A percentile compares a stretch with the other conserved stretches of the same genome.
These are phyloP conservation scores for Meteorus cinctellus DNA, from an alignment of 2,888 invertebrate species.

Conservation along the genomic window DNA sequence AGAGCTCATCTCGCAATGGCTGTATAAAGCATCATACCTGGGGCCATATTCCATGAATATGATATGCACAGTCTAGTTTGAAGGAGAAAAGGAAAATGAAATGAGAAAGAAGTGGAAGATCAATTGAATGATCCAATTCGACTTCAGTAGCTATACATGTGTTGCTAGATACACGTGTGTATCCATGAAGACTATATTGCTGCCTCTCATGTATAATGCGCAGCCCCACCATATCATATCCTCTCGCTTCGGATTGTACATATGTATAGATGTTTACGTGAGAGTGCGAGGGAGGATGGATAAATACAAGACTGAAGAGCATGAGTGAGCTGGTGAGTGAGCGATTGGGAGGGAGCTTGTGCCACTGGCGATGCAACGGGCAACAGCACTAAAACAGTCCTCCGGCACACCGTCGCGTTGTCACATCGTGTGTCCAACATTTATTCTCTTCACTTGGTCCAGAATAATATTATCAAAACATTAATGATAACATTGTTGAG, in stretches of 20 bases:
- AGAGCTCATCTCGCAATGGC: not conserved
- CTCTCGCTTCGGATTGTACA: constrained; percentile 12
- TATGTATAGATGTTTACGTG: constrained; percentile 6
- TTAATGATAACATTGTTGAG: not conserved
- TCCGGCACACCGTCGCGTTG: constrained; percentile 62
- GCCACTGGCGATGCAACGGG: constrained; percentile 49
- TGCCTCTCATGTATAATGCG: constrained; percentile 9
- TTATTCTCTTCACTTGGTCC: constrained; percentile 34
- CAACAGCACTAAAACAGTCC: constrained; percentile 62
- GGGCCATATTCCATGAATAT: constrained; percentile 22
- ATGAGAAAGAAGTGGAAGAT: not conserved
- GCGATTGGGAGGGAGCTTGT: constrained; percentile 40
- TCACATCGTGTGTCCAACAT: constrained; percentile 52
- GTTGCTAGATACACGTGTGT: constrained; percentile 14
- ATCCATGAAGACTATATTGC: constrained; percentile 13
- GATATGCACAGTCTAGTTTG: not conserved
- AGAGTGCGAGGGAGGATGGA: constrained; percentile 33
- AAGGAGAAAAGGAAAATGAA: no score
- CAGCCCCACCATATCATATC: constrained; percentile 21
- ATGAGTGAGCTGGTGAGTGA: constrained; percentile 32
- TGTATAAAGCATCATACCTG: not conserved
- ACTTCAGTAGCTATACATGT: constrained; percentile 13
- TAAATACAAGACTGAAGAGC: constrained; percentile 27
- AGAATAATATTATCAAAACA: not conserved
- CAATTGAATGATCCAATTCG: constrained; percentile 24